These are phyloP conservation scores for Selenia dentaria DNA, from an alignment of 2,888 invertebrate genomes.

Conservation along the genomic window DNA sequence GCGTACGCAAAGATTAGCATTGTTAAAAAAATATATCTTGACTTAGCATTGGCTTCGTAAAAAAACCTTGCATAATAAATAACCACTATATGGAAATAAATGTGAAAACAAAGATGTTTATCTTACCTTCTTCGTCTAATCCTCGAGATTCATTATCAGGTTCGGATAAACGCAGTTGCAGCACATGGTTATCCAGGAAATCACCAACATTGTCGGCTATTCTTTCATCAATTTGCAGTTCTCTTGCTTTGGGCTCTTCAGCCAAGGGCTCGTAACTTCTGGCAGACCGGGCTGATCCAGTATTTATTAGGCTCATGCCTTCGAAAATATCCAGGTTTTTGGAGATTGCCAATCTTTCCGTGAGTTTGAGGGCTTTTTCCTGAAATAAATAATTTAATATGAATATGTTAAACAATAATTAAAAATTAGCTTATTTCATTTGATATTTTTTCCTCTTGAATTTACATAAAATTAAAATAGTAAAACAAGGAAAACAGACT, in stretches of 20 bases:
- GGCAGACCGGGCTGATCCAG: constrained; percentile 75
- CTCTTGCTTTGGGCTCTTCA: constrained; percentile 72
- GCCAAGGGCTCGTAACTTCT: constrained; percentile 74
- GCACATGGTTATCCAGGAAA: constrained; percentile 74
- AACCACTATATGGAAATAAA: too few species aligned
- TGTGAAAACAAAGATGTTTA: too few species aligned
- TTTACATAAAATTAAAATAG: too few species aligned
- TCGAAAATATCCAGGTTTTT: constrained; percentile 79
- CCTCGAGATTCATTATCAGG: constrained; percentile 62
- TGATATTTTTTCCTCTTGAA: too few species aligned
- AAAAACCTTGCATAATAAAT: too few species aligned
- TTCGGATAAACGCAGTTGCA: constrained; percentile 72
- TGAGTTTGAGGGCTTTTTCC: constrained; percentile 86
- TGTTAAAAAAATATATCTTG: too few species aligned
- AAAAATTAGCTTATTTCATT: too few species aligned
- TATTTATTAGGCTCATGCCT: constrained; percentile 79
- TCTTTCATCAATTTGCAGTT: constrained; percentile 72
- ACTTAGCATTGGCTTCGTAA: too few species aligned
- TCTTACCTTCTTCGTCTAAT: constrained; percentile 76
- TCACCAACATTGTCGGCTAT: constrained; percentile 74
- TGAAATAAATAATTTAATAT: constrained; percentile 46
- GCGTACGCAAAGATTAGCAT: too few species aligned
- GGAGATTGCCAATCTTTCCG: constrained; percentile 83
- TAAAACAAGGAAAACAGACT: too few species aligned
- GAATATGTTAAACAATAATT: too few species aligned